phyloP scores from a whole-genome alignment of 2,888 invertebrate genomes.

The Campaea margaritaria region DNA sequence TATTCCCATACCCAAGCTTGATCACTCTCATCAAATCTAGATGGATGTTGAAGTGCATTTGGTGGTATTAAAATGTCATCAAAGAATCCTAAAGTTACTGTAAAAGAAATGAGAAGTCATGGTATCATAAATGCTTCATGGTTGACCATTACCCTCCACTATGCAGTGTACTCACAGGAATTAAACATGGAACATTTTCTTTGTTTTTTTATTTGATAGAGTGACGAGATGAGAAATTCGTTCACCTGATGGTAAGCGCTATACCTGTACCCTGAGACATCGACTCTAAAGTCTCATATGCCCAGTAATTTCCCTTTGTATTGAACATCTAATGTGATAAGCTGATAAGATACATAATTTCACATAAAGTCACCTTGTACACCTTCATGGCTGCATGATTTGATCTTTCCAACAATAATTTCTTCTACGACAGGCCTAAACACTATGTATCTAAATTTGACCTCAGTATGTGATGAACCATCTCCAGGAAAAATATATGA shows the following conservation, averaged over 20 bases:
- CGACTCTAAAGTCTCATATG: no score
- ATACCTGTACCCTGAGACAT: no score
- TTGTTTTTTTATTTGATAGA: no score
- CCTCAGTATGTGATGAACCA: conserved; percentile 97
- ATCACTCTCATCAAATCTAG: conserved; percentile 95
- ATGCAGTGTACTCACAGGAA: no score
- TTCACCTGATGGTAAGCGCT: no score
- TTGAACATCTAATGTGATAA: no score
- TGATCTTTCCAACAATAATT: conserved; percentile 96
- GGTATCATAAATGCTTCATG: background rate
- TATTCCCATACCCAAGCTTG: conserved; percentile 99
- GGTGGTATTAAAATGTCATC: conserved; percentile 98
- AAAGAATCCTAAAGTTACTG: conserved; percentile 97
- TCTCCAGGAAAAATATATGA: conserved; percentile 98
- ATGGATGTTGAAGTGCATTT: conserved; percentile 96
- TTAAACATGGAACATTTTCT: no score
- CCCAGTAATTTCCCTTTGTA: no score
- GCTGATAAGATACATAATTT: no score
- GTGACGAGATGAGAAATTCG: no score
- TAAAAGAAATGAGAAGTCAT: conserved; percentile 51
- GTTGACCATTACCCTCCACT: no score
- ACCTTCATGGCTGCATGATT: conserved; percentile 95
- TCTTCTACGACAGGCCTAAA: conserved; percentile 98
- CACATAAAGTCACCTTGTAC: conserved; percentile 88
- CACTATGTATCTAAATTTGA: conserved; percentile 96